A percentile compares a stretch with the other conserved stretches of the same genome.
Conservation (phyloP, 2,797 vertebrate genomes). For the Sternotherus odoratus region DNA sequence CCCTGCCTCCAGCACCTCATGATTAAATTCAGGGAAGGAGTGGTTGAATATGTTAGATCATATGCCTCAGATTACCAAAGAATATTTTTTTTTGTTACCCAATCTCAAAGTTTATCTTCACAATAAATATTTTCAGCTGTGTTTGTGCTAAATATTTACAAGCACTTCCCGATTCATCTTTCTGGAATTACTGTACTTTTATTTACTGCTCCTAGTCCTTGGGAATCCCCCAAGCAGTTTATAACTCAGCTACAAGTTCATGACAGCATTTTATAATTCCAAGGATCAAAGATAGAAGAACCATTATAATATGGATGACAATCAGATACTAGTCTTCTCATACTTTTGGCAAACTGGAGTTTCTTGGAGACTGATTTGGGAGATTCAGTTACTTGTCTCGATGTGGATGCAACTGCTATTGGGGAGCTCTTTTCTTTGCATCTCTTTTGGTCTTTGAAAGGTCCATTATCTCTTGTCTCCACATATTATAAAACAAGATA, state of each 20-base stretch:
- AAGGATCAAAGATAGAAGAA: conserved; percentile 46
- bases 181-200: not conserved
- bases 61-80: not conserved
- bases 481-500: not conserved
- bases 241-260: conserved; percentile 46
- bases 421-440: not conserved
- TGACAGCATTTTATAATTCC: conserved; percentile 51
- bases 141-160: not conserved
- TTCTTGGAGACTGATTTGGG: conserved; percentile 32
- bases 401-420: not conserved
- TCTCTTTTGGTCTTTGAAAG: conserved; percentile 1
- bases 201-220: not conserved
- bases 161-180: conserved; percentile 37
- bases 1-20: conserved; percentile 29
- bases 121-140: not conserved
- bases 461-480: not conserved
- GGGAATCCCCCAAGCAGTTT: not conserved
- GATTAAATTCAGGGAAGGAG: conserved; percentile 46
- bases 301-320: conserved; percentile 8
- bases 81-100: not conserved
- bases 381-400: not conserved
- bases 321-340: conserved; percentile 19
- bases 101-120: not conserved
- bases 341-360: conserved; percentile 39
- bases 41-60: conserved; percentile 32